These are phyloP conservation scores for Hemaris fuciformis DNA, from an alignment of 2,888 invertebrate genomes.

Conservation along the genomic window DNA sequence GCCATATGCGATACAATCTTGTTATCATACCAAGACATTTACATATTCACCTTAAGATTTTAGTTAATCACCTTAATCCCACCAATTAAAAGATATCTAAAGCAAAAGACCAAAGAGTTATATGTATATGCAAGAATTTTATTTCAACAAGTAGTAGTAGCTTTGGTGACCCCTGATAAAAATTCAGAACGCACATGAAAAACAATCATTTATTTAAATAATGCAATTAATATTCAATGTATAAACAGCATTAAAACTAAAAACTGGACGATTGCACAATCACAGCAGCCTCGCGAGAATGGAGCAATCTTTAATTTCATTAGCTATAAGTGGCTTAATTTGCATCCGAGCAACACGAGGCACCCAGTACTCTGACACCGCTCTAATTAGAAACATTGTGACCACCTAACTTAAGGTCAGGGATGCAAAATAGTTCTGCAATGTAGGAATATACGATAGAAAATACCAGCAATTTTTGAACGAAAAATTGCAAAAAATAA, in stretches of 20 bases:
- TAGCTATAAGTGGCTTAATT: background rate
- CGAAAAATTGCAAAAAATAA: background rate
- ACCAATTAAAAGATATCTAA: no score
- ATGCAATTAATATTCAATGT: background rate
- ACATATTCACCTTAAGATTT: no score
- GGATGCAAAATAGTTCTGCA: background rate
- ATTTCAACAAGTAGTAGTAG: no score
- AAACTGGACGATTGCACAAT: slow-evolving; percentile 9
- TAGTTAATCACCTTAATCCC: no score
- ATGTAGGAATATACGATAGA: background rate
- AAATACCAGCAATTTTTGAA: background rate
- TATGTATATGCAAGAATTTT: no score
- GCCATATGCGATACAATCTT: no score
- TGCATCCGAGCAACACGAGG: background rate
- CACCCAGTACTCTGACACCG: background rate
- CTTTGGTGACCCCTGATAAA: no score
- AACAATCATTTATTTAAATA: background rate
- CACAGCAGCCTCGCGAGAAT: background rate
- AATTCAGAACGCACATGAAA: background rate
- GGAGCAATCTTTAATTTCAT: slow-evolving; percentile 5
- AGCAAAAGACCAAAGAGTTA: no score
- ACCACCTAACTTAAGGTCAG: background rate
- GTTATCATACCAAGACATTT: no score
- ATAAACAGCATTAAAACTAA: slow-evolving; percentile 17
- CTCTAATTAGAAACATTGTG: slow-evolving; percentile 8